Evolutionary conservation across 2,113 vertebrate genomes (phyloP).

Genomic region (Mesoclemmys tuberculata): DNA sequence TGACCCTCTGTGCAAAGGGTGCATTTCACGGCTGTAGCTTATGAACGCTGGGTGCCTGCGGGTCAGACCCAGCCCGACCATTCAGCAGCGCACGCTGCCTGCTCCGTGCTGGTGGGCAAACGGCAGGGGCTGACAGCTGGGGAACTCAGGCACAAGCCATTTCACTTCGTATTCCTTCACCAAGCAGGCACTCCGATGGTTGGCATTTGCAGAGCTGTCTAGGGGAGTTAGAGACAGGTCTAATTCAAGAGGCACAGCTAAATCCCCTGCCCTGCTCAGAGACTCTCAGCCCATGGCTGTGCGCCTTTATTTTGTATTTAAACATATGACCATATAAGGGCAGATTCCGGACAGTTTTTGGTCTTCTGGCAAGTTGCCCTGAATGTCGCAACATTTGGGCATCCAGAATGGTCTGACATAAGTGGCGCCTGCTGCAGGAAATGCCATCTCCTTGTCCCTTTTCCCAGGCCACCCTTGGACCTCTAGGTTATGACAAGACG

Average conservation of each 20-base stretch:
- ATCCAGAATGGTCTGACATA: not conserved
- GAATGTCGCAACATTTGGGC: not conserved
- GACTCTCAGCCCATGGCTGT: not conserved
- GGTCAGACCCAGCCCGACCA: not conserved
- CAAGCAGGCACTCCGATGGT: not conserved
- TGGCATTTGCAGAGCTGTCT: not conserved
- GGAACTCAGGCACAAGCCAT: not conserved
- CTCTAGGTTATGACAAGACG: not conserved
- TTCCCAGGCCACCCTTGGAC: not conserved
- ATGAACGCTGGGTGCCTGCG: fast-evolving
- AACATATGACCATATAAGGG: not conserved
- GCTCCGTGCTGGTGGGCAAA: not conserved
- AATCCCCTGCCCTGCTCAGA: fast-evolving
- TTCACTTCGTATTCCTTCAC: not conserved
- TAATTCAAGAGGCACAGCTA: not conserved
- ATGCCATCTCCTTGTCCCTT: not conserved
- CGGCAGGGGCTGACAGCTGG: not conserved
- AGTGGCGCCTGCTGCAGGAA: not conserved
- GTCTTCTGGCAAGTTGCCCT: not conserved
- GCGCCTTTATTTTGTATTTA: not conserved
- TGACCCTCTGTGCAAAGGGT: fast-evolving
- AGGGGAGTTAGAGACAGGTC: not conserved
- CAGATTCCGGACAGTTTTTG: not conserved
- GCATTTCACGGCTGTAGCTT: fast-evolving
- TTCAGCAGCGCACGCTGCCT: not conserved